Conservation (phyloP, 1,140 invertebrate species). For the Bombus waltoni region DNA sequence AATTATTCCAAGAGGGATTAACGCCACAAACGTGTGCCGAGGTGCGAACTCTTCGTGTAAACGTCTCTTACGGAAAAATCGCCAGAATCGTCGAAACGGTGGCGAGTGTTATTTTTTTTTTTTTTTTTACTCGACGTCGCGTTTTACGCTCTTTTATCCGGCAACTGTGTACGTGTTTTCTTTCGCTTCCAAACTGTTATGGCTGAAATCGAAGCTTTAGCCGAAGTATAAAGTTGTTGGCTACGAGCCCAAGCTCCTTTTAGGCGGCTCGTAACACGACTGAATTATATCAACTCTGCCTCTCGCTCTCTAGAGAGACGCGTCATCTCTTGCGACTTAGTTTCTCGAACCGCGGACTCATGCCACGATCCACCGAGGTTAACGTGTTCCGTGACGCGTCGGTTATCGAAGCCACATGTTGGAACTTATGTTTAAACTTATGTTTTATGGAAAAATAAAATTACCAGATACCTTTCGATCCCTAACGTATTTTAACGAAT, state of each 20-base stretch:
- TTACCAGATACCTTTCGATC: no score
- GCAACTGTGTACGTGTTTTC: background rate
- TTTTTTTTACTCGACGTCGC: background rate
- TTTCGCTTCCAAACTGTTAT: background rate
- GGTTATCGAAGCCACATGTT: no score
- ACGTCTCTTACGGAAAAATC: background rate
- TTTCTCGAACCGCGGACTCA: background rate
- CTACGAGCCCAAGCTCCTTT: slow-evolving; percentile 2
- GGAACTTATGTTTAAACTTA: no score
- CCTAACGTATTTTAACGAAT: no score
- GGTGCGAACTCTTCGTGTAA: background rate
- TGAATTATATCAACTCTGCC: background rate
- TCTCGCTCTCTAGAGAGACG: background rate
- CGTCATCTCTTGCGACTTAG: background rate
- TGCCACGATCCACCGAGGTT: no score
- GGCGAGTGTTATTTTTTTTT: background rate
- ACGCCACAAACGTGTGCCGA: background rate
- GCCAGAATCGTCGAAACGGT: background rate
- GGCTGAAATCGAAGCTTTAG: background rate
- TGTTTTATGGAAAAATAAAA: no score
- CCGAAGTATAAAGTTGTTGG: slow-evolving; percentile 1
- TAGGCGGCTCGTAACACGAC: background rate
- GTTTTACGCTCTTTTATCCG: background rate
- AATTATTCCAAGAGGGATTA: background rate
- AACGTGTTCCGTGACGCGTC: no score